These are phyloP conservation scores for Ceratoteleas bidentatus DNA, from an alignment of 1,140 invertebrate species.

Conservation along the genomic window DNA sequence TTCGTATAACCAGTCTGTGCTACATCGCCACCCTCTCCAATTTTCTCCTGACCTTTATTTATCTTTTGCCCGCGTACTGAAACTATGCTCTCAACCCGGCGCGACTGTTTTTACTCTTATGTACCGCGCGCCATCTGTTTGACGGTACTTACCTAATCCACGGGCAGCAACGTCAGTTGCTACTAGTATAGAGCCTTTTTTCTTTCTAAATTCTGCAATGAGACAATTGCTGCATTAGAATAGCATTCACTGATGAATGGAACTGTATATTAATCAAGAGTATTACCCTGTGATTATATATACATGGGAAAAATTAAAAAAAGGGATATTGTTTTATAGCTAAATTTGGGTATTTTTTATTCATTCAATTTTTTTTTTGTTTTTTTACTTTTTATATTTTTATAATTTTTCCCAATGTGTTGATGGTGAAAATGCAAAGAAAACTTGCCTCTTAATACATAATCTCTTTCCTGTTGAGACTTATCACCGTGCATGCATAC, in stretches of 20 bases:
- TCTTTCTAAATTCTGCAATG: constrained; percentile 93
- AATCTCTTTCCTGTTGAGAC: constrained; percentile 97
- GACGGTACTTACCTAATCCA: constrained; percentile 93
- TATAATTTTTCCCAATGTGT: too few relatives aligned
- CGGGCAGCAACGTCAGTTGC: constrained; percentile 99
- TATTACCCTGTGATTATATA: too few relatives aligned
- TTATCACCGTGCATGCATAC: constrained; percentile 99
- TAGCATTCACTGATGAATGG: neutral
- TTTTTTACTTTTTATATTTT: neutral
- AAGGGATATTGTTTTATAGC: too few relatives aligned
- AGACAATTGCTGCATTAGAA: neutral
- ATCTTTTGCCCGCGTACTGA: constrained; percentile 15
- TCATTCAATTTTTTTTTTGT: too few relatives aligned
- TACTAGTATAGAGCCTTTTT: constrained; percentile 94
- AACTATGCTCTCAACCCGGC: constrained; percentile 43
- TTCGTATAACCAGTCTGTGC: constrained; percentile 82
- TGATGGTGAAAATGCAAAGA: too few relatives aligned
- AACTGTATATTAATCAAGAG: too few relatives aligned
- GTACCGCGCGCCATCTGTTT: constrained; percentile 2
- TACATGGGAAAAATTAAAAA: too few relatives aligned
- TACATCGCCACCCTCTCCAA: constrained; percentile 79
- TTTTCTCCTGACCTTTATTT: constrained; percentile 52
- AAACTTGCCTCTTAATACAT: constrained; percentile 94
- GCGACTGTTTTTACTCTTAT: constrained; percentile 37
- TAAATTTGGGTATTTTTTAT: too few relatives aligned